Conservation (phyloP, 2,797 vertebrate genomes). For the Galago senegalensis region DNA sequence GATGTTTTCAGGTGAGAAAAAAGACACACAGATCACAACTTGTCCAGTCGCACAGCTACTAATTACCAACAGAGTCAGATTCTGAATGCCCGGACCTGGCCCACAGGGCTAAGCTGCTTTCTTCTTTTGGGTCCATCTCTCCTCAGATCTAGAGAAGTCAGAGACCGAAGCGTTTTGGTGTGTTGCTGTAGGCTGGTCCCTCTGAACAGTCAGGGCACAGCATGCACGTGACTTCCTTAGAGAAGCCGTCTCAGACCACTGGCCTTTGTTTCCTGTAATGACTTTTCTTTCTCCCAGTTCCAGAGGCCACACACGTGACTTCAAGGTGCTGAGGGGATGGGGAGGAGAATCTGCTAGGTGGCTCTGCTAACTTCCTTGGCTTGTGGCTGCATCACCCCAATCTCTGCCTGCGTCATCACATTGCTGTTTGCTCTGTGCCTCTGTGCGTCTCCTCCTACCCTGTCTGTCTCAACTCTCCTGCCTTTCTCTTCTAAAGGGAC, state of each 20-base stretch:
- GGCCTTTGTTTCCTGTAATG: not conserved
- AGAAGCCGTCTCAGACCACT: not conserved
- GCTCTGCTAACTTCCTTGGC: not conserved
- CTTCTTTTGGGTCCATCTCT: not conserved
- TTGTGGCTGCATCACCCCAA: not conserved
- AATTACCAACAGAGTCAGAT: not conserved
- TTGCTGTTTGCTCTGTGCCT: not conserved
- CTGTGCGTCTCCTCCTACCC: not conserved
- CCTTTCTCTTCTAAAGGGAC: not conserved
- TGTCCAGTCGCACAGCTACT: not conserved
- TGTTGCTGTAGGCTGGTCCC: not conserved
- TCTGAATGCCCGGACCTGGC: not conserved
- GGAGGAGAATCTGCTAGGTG: not conserved
- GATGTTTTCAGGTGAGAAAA: constrained; percentile 21
- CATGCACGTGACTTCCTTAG: not conserved
- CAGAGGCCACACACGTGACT: not conserved
- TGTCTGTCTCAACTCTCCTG: not conserved
- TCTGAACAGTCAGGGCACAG: not conserved
- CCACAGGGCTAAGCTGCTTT: not conserved
- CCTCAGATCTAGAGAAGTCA: not conserved
- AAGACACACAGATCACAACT: constrained; percentile 53
- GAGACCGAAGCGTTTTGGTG: not conserved
- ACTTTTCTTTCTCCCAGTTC: not conserved
- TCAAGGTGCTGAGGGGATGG: not conserved
- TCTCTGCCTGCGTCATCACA: not conserved